These are phyloP conservation scores for Sesia bembeciformis DNA, from an alignment of 2,888 invertebrate species.

Conservation along the genomic window DNA sequence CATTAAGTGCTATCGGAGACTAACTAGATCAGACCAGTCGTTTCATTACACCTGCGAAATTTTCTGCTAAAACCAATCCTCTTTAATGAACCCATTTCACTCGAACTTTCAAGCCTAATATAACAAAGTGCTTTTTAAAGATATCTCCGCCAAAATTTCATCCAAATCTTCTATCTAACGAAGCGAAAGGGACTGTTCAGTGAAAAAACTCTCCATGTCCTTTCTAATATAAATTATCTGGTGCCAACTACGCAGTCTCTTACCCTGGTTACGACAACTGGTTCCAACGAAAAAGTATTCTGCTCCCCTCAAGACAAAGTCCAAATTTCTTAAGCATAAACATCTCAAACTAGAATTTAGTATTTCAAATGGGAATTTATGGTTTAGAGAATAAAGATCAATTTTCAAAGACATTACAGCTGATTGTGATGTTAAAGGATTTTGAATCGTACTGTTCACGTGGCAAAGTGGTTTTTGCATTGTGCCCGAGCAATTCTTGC, in stretches of 20 bases:
- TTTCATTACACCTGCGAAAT: too few species aligned
- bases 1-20: too few species aligned
- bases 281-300: not conserved
- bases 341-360: not conserved
- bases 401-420: conserved; percentile 1
- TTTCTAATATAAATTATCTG: conserved; percentile 45
- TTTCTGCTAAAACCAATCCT: too few species aligned
- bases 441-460: not conserved
- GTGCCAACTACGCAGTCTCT: conserved; percentile 34
- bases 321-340: not conserved
- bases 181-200: conserved; percentile 1
- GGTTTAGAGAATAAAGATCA: conserved; percentile 2
- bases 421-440: not conserved
- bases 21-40: too few species aligned
- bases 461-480: conserved; percentile 11
- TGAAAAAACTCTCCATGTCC: conserved; percentile 7
- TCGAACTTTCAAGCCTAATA: too few species aligned
- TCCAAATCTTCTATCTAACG: conserved; percentile 7
- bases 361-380: conserved; percentile 2
- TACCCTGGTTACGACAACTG: conserved; percentile 15
- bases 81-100: too few species aligned
- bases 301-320: not conserved
- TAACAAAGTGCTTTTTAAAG: too few species aligned
- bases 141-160: conserved; percentile 1
- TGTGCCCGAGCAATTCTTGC: conserved; percentile 5